A percentile compares a stretch with the other conserved stretches of the same genome.
Conservation (phyloP, 2,797 vertebrate species). For the Ctenopoma multispine region DNA sequence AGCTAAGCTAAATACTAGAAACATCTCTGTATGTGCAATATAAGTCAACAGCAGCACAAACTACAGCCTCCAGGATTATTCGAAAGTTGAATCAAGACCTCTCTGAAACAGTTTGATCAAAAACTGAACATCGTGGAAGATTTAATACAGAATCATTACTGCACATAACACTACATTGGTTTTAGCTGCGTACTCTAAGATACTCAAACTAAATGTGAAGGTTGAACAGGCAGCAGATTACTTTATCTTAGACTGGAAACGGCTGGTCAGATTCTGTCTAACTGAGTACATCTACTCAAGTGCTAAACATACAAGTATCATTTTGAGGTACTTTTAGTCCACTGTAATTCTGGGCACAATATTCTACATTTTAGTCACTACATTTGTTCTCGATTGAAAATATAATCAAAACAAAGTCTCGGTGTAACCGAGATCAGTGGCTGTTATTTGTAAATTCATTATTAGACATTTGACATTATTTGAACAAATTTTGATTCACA, state of each 20-base stretch:
- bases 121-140: neutral
- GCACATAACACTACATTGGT: neutral
- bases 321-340: no score
- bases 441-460: no score
- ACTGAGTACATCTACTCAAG: no score
- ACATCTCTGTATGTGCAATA: neutral
- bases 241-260: constrained; percentile 9
- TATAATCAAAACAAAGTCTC: no score
- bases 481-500: no score
- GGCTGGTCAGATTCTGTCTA: neutral
- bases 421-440: no score
- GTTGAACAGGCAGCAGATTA: constrained; percentile 14
- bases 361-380: no score
- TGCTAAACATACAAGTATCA: no score
- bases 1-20: neutral
- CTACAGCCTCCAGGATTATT: neutral
- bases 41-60: neutral
- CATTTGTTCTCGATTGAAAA: no score
- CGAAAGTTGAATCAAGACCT: neutral
- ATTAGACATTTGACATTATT: no score
- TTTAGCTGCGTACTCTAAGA: constrained; percentile 1
- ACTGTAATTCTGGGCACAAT: no score
- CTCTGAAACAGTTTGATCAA: neutral
- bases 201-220: neutral
- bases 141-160: neutral